Base-by-base conservation (phyloP, 2,888 invertebrate genomes). In the Zygaena filipendulae region DNA sequence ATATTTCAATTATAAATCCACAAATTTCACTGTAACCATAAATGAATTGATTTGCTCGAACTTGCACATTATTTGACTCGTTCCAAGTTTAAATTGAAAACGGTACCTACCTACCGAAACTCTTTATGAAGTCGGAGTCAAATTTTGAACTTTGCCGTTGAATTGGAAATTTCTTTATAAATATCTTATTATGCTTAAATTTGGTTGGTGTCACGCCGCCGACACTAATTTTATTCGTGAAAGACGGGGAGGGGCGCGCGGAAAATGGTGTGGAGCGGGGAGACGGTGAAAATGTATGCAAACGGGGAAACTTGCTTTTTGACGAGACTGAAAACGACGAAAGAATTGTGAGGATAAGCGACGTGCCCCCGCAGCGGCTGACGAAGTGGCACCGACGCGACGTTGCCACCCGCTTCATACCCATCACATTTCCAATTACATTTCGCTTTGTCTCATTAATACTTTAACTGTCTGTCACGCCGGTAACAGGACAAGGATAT, bases 131-230 rank as follows among this genome's bases (percentile, higher is more conserved):
- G 67, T 66, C 59, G 55, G 63, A 72, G 66, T 74, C 67, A 71
- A 77, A 77, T 71, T 77, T 68, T 77, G 77, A 79, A 79, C 75
- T 79, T 77, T 75, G 69, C 74, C 61, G 69, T 67, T 74, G 77
- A 79, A 79, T 79, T 61, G 72, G 72, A 75, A 74, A 77, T 72
- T 69, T 75, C 79, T 75, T 75, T 75, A 79, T 79, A 79, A 79
- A 79, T 79, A 77, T 74, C 69, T 75, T 77, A 79, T 75, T 72
- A 75, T 52, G 77, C 67, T 75, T 69, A 75, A 77, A 77, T 71
- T 77, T 71, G 67, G 74, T 79, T 69, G 75, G 72, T 77, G 77
- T 77, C 77, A 74, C 71, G 70, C 63, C 70, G 77, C 77, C 67
- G 77, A 79, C 77, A 74, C 74, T 77, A 79, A 79, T 77, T 71